phyloP scores from a whole-genome alignment of 2,888 invertebrate genomes.

The Hemistola chrysoprasaria region DNA sequence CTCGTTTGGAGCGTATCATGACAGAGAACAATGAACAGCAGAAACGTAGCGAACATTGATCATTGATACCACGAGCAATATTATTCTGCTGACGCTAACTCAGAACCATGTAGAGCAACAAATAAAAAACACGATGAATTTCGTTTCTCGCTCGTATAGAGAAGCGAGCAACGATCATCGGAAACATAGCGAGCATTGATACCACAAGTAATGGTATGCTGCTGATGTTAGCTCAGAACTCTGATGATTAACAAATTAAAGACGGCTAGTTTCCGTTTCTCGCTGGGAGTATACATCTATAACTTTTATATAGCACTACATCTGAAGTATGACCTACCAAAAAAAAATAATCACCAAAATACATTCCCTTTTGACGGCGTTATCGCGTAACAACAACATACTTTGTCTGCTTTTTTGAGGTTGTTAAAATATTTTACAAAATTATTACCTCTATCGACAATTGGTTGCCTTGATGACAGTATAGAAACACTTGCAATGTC shows the following conservation, averaged over 20 bases:
- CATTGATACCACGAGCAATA: constrained; percentile 20
- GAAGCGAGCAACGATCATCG: constrained; percentile 54
- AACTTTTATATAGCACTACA: no score
- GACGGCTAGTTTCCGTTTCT: constrained; percentile 49
- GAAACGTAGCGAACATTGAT: constrained; percentile 29
- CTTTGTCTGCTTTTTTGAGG: no score
- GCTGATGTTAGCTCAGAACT: constrained; percentile 12
- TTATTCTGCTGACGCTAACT: constrained; percentile 12
- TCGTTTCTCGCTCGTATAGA: constrained; percentile 46
- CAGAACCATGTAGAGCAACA: constrained; percentile 11
- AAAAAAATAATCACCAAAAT: no score
- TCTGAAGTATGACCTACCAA: no score
- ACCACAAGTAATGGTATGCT: constrained; percentile 19
- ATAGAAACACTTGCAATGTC: constrained; percentile 66
- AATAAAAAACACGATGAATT: constrained; percentile 59
- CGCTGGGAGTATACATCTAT: constrained; percentile 51
- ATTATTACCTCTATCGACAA: constrained; percentile 57
- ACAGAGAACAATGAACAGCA: constrained; percentile 53
- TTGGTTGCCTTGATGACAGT: constrained; percentile 73
- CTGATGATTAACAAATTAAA: constrained; percentile 2
- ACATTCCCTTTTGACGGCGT: no score
- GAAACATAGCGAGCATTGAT: constrained; percentile 28
- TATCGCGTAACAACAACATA: no score
- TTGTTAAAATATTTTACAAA: constrained; percentile 28
- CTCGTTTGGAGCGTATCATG: constrained; percentile 48